Evolutionary conservation across 2,888 invertebrate genomes (phyloP), one percentile per base, ranked within the genome.

Genomic region (Clusia tigrina): DNA sequence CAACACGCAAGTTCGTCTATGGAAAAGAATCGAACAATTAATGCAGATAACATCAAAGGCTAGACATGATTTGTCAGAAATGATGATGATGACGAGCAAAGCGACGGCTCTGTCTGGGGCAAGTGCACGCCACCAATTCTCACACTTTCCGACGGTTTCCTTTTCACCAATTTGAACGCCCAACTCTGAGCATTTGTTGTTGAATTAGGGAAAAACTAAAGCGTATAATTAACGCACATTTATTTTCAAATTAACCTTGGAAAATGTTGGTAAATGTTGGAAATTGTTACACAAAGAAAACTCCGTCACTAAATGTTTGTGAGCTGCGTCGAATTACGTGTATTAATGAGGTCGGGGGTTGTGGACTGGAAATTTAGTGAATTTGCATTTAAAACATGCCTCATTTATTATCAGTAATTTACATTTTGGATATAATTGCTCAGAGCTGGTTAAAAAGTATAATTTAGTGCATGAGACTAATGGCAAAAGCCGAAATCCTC

Each of bases 211-310:
- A n/a, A 56, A 61, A 62, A 53, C 56, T 62, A 60, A 68, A 72
- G 69, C 70, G 70, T 77, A 74, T 78, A 78, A 78, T 78, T 79
- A 78, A 74, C 72, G 61, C 70, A 71, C 76, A 79, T 78, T 79
- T 78, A 79, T 76, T 78, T 78, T 71, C 72, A 64, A 69, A 78
- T 77, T 78, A 78, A 48, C 48, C 2, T 22, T 18, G 5, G 18
- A 32, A 32, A 32, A 32, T 32, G 32, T 32, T n/a, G n/a, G n/a
- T n/a, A n/a, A n/a, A n/a, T n/a, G n/a, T n/a, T n/a, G n/a, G n/a
- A n/a, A n/a, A n/a, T n/a, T n/a, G n/a, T n/a, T n/a, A n/a, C n/a
- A n/a, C n/a, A n/a, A n/a, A n/a, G n/a, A n/a, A n/a, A n/a, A n/a
- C n/a, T n/a, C n/a, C n/a, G n/a, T n/a, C n/a, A n/a, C n/a, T n/a